These are phyloP conservation scores for Elymnias hypermnestra DNA, from an alignment of 1,140 invertebrate genomes.

Conservation along the genomic window DNA sequence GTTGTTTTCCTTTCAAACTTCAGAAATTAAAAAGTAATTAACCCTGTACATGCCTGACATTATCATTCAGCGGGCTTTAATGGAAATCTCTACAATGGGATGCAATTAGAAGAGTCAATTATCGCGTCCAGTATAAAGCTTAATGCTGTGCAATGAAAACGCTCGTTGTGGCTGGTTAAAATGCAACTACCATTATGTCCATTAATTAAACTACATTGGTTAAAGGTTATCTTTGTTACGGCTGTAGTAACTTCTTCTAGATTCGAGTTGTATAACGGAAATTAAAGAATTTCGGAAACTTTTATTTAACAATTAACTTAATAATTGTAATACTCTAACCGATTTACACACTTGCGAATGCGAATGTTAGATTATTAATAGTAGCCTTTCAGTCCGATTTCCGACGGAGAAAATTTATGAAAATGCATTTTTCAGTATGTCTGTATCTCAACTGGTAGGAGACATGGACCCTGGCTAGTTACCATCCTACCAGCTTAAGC, in stretches of 20 bases:
- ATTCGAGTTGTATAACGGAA: background rate
- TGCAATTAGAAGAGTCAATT: conserved; percentile 14
- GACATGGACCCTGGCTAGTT: too few species aligned
- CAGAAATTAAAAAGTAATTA: conserved; percentile 6
- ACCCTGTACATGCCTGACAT: background rate
- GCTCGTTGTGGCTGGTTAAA: conserved; percentile 5
- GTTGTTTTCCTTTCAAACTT: too few species aligned
- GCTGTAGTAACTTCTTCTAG: background rate
- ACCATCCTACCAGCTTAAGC: too few species aligned
- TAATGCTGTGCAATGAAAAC: conserved; percentile 10
- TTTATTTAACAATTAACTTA: too few species aligned
- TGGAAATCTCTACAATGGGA: conserved; percentile 12
- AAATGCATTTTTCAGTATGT: too few species aligned
- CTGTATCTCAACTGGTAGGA: too few species aligned
- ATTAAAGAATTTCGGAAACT: background rate
- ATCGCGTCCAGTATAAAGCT: conserved; percentile 6
- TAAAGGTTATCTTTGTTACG: background rate
- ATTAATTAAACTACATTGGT: conserved; percentile 1
- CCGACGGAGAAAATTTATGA: too few species aligned
- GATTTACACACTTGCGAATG: too few species aligned
- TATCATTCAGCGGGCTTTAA: conserved; percentile 3
- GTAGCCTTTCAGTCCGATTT: too few species aligned
- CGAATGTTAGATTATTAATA: too few species aligned
- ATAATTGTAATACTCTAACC: too few species aligned
- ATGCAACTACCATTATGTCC: background rate